A percentile compares a stretch with the other conserved stretches of the same genome.
Conservation (phyloP, 2,113 vertebrate species). For the Anas platyrhynchos region DNA sequence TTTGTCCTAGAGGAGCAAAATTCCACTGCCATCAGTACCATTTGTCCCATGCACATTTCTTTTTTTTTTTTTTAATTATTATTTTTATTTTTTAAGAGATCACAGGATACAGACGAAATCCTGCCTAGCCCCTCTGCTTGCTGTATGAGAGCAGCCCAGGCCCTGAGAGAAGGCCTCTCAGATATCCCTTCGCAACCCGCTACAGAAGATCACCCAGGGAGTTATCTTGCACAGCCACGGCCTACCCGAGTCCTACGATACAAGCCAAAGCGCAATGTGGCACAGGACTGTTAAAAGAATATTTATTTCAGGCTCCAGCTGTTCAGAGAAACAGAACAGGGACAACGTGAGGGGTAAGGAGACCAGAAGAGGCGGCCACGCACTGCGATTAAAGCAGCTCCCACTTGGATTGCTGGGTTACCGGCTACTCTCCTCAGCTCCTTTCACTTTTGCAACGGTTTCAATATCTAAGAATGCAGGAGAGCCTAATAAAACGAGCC, state of each 20-base stretch:
- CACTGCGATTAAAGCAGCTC: background rate
- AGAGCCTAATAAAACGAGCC: background rate
- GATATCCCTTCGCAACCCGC: background rate
- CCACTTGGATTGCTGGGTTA: background rate
- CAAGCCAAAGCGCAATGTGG: background rate
- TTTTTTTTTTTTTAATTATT: too few species aligned
- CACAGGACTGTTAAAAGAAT: fast-evolving
- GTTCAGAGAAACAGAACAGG: background rate
- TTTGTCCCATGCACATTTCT: background rate
- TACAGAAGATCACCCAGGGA: background rate
- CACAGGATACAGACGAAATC: background rate
- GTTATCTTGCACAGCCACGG: background rate
- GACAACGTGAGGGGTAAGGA: background rate
- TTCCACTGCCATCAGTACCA: background rate
- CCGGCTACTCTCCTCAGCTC: background rate
- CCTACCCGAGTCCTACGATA: background rate
- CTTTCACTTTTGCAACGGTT: background rate
- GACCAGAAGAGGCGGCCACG: background rate
- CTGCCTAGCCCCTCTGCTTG: background rate
- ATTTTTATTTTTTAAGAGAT: background rate
- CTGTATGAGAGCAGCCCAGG: background rate
- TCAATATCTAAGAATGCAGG: background rate
- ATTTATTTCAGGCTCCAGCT: background rate
- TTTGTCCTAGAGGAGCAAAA: background rate
- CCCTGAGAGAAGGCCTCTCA: fast-evolving